These are phyloP conservation scores for Daboia siamensis DNA, from an alignment of 2,113 vertebrate genomes.

Conservation along the genomic window DNA sequence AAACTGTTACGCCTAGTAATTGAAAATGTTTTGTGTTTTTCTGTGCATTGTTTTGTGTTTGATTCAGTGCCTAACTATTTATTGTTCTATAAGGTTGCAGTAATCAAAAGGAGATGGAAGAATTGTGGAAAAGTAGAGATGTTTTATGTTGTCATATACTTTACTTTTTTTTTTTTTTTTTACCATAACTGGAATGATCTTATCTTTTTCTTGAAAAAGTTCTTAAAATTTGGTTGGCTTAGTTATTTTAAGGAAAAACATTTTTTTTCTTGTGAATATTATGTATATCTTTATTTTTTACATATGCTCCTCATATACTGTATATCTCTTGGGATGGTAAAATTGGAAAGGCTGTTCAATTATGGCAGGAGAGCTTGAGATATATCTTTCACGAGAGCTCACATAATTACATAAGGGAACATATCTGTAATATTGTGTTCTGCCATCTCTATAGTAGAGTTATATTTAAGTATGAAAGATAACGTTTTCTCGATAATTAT, in stretches of 20 bases:
- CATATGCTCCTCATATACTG: background rate
- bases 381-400: background rate
- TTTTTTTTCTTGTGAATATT: background rate
- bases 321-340: background rate
- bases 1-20: background rate
- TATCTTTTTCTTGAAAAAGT: background rate
- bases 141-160: background rate
- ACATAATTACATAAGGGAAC: conserved; percentile 11
- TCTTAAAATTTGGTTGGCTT: background rate
- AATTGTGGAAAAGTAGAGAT: background rate
- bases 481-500: background rate
- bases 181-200: background rate
- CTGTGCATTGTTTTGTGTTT: background rate
- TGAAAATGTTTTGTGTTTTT: background rate
- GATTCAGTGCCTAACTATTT: background rate
- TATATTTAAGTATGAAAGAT: background rate
- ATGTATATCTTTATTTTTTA: conserved; percentile 9
- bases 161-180: background rate
- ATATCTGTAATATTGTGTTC: background rate
- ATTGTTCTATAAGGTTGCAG: background rate
- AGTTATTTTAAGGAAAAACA: background rate
- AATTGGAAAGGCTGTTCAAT: background rate
- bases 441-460: background rate
- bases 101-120: conserved; percentile 3
- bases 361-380: background rate